Conservation (phyloP, 2,797 vertebrate genomes). For the Novumbra hubbsi region DNA sequence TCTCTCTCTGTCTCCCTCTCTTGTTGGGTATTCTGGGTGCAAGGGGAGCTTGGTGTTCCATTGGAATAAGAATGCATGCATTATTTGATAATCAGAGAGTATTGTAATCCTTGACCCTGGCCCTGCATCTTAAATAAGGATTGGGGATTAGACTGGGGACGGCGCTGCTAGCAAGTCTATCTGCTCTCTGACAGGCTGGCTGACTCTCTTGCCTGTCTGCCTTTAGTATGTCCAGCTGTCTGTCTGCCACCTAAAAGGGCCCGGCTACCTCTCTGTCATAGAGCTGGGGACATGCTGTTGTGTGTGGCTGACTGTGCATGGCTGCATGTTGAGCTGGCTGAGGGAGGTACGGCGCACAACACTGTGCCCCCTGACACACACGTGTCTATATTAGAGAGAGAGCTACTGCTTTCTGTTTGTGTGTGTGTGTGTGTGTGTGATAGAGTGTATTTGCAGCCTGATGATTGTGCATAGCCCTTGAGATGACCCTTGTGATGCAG, state of each 20-base stretch:
- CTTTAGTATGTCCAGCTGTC: constrained; percentile 11
- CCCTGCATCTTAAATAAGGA: constrained; percentile 79
- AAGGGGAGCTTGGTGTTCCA: constrained; percentile 53
- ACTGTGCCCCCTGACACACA: background rate
- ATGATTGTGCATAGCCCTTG: constrained; percentile 3
- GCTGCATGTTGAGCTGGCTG: background rate
- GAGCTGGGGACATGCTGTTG: background rate
- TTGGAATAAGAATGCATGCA: constrained; percentile 78
- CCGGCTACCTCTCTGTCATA: background rate
- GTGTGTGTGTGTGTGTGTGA: constrained; percentile 19
- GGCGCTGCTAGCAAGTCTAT: background rate
- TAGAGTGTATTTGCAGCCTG: background rate
- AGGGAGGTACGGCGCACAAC: background rate
- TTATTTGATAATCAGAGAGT: constrained; percentile 81
- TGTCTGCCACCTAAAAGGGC: too few relatives aligned
- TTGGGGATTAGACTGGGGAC: constrained; percentile 69
- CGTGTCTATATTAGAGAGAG: background rate
- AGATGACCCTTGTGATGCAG: background rate
- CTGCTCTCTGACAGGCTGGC: constrained; percentile 40
- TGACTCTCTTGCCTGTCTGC: constrained; percentile 4
- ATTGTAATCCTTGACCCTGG: constrained; percentile 83
- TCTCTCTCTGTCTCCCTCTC: constrained; percentile 16
- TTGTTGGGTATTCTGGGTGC: constrained; percentile 61
- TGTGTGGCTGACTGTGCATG: constrained; percentile 11
- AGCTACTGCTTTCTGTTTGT: background rate